These are phyloP conservation scores for Strix occidentalis DNA, from an alignment of 2,797 vertebrate species.

Conservation along the genomic window DNA sequence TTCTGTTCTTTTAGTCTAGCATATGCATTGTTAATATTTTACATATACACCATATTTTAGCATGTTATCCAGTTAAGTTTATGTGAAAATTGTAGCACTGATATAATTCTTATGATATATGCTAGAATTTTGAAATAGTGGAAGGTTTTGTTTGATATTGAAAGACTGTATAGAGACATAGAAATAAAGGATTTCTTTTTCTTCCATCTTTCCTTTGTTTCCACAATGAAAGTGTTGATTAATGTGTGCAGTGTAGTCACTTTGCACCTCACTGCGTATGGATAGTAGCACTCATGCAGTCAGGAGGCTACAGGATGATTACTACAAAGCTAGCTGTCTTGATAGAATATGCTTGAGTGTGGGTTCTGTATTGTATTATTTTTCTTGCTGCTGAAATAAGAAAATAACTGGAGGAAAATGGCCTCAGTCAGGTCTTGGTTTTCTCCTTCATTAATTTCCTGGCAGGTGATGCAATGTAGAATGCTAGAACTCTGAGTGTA, in stretches of 20 bases:
- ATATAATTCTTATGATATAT: not conserved
- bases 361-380: not conserved
- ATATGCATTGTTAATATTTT: not conserved
- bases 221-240: not conserved
- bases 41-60: not conserved
- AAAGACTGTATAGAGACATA: not conserved
- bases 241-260: fast-evolving
- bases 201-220: not conserved
- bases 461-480: not conserved
- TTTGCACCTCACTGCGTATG: not conserved
- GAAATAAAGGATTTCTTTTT: not conserved
- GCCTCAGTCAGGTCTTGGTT: not conserved
- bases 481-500: not conserved
- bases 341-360: not conserved
- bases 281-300: not conserved
- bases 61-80: not conserved
- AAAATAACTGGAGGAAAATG: not conserved
- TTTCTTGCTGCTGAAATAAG: not conserved
- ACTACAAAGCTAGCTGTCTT: not conserved
- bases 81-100: not conserved
- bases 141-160: not conserved
- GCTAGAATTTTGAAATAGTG: not conserved
- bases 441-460: not conserved
- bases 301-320: not conserved
- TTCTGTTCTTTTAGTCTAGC: not conserved